Percentiles rank a stretch among this genome's conserved stretches.
Evolutionary conservation across 2,888 invertebrate genomes (phyloP).

Genomic region (Parnassius orleans): DNA sequence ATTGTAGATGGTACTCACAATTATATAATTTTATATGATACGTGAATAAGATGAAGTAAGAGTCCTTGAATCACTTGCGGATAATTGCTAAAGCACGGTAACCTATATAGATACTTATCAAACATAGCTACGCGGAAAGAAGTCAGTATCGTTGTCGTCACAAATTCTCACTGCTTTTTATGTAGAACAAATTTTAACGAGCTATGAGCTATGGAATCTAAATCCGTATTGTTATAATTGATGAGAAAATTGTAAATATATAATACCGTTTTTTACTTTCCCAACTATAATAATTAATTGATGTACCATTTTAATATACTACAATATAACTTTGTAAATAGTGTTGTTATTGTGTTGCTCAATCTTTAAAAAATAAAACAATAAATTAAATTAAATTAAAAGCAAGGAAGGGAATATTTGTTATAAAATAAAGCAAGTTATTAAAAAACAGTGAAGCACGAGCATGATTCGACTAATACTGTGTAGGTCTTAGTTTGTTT

Average conservation of each 20-base stretch:
- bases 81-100: slow-evolving; percentile 12
- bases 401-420: too few species aligned
- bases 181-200: slow-evolving; percentile 21
- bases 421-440: too few species aligned
- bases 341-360: too few species aligned
- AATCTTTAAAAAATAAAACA: too few species aligned
- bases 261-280: neutral
- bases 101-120: slow-evolving; percentile 22
- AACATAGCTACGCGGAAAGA: slow-evolving; percentile 11
- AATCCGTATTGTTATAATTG: slow-evolving; percentile 16
- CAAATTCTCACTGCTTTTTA: slow-evolving; percentile 21
- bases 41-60: neutral
- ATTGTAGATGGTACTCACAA: neutral
- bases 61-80: slow-evolving; percentile 9
- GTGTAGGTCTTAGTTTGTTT: too few species aligned
- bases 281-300: too few species aligned
- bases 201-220: slow-evolving; percentile 4
- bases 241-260: slow-evolving; percentile 20
- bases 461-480: too few species aligned
- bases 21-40: neutral
- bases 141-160: slow-evolving; percentile 6
- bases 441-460: too few species aligned
- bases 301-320: too few species aligned
- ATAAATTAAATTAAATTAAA: too few species aligned
- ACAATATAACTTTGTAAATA: too few species aligned